Conservation (phyloP, 2,113 vertebrate genomes). For the Cochlearius cochlearius region DNA sequence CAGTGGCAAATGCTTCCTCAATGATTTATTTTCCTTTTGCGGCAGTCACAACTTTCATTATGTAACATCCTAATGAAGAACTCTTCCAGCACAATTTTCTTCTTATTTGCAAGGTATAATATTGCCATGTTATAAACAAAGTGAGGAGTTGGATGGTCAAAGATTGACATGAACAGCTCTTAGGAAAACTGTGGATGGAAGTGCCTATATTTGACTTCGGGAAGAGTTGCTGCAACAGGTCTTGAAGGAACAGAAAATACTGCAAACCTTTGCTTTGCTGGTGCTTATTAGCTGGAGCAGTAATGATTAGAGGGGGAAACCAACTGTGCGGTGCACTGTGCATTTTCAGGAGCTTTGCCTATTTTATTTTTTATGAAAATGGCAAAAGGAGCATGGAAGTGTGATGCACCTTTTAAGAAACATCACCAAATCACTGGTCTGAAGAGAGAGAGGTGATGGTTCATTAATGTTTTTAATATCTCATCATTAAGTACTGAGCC, state of each 20-base stretch:
- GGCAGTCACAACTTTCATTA: background rate
- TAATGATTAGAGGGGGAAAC: background rate
- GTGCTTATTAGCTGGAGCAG: background rate
- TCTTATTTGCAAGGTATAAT: background rate
- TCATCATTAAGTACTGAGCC: background rate
- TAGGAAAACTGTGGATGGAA: background rate
- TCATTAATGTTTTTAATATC: background rate
- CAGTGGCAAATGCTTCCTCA: background rate
- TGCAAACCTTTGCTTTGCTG: background rate
- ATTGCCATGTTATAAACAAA: background rate
- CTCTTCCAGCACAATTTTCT: fast-evolving
- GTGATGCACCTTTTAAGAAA: background rate
- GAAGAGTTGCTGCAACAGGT: background rate
- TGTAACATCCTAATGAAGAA: background rate
- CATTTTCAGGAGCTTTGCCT: background rate
- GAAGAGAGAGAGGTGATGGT: background rate
- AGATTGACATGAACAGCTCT: background rate
- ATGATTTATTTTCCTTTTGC: background rate
- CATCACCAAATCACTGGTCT: background rate
- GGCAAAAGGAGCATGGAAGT: background rate
- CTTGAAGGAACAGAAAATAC: background rate
- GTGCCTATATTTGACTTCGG: background rate
- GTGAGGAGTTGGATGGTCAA: background rate
- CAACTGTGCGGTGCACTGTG: too few species aligned
- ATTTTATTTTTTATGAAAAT: background rate